Percentiles rank a stretch among this genome's conserved stretches.
Conservation (phyloP, 2,888 invertebrate species). For the Blastobasis lacticolella region DNA sequence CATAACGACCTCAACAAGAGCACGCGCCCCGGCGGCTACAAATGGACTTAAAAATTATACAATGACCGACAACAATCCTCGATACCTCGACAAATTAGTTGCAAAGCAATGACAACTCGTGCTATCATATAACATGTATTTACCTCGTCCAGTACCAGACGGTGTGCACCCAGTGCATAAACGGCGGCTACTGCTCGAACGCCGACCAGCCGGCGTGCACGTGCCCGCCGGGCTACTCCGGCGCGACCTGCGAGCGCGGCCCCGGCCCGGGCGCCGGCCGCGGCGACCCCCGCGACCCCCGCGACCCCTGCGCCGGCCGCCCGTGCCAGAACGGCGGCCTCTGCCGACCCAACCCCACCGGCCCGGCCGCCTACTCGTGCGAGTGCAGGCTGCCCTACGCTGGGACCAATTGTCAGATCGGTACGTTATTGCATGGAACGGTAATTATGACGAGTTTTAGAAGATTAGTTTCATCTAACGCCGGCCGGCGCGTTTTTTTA, state of each 20-base stretch:
- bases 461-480: too few relatives aligned
- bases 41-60: too few relatives aligned
- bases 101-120: too few relatives aligned
- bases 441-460: too few relatives aligned
- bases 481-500: too few relatives aligned
- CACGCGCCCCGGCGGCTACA: too few relatives aligned
- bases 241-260: slow-evolving; percentile 50
- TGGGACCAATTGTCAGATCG: slow-evolving; percentile 85
- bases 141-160: slow-evolving; percentile 13
- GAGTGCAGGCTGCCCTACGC: slow-evolving; percentile 86
- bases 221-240: slow-evolving; percentile 62
- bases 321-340: slow-evolving; percentile 89
- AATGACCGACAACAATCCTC: too few relatives aligned
- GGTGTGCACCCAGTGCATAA: slow-evolving; percentile 76
- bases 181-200: slow-evolving; percentile 77
- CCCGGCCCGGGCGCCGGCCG: slow-evolving; percentile 15
- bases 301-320: slow-evolving; percentile 70
- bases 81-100: too few relatives aligned
- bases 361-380: slow-evolving; percentile 77
- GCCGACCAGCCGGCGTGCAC: slow-evolving; percentile 67
- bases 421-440: slow-evolving; percentile 57
- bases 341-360: slow-evolving; percentile 73
- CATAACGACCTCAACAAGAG: too few relatives aligned
- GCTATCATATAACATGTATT: too few relatives aligned
- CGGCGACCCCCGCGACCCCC: slow-evolving; percentile 36